Base-by-base conservation (phyloP, 2,113 vertebrate species). In the Rhea americana region DNA sequence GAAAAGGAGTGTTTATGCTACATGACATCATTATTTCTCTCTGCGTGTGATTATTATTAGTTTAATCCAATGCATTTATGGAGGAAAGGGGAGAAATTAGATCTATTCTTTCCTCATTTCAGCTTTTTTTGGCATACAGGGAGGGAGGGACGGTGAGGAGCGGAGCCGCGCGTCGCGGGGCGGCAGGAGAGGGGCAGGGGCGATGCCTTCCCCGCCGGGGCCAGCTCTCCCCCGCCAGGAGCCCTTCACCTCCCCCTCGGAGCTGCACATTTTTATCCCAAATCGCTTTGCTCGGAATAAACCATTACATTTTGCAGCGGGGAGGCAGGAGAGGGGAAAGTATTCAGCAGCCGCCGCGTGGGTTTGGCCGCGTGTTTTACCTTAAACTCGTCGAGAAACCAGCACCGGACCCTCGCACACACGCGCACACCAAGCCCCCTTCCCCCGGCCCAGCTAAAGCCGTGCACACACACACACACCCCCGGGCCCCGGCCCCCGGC, bases 81-180 rank as follows among this genome's bases (percentile, higher is more conserved):
- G 76, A 80, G 48, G 68, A 48, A 90, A 94, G 82, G n/a, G 80
- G 45, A 91, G 79, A 72, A 91, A 94, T 83, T 8, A 14, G 32
- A 48, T n/a, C 56, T 53, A 51, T 19, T 56, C 53, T 94, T 62
- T 39, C 82, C 86, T 91, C 20, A 9, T 45, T 82, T 87, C 67
- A 37, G 71, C 67, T 55, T 19, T 48, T 91, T 77, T 85, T 53
- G 61, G 66, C 35, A 4, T 4, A 4, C 24, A 11, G 51, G 43
- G 11, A 25, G 6, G 25, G 25, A 5, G 71, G 17, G 30, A 20
- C 53, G 58, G 81, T 30, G 55, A 47, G 66, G 43, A 47, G 81
- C 45, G 79, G 59, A 11, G 21, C 66, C 3, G 19, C 39, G 15
- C 13, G 61, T 24, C 68, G 70, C 55, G 63, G 66, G 62, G 72